These are phyloP conservation scores for Hemibagrus wyckioides DNA, from an alignment of 2,113 vertebrate genomes.

Conservation along the genomic window DNA sequence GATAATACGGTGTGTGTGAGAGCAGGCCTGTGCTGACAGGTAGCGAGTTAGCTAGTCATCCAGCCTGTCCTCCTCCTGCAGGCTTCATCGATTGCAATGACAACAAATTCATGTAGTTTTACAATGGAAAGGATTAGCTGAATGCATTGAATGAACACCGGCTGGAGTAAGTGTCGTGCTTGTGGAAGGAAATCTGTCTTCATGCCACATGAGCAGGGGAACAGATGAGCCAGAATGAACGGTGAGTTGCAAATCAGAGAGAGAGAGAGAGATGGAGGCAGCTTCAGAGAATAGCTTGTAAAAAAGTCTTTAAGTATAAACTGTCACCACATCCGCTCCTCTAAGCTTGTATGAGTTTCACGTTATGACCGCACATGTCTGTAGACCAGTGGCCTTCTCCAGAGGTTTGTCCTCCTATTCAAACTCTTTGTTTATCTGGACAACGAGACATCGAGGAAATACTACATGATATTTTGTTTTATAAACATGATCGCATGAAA, in stretches of 20 bases:
- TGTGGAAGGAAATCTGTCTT: conserved; percentile 17
- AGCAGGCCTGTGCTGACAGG: conserved; percentile 34
- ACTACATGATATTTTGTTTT: not conserved
- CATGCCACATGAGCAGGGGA: conserved; percentile 40
- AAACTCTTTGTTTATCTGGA: not conserved
- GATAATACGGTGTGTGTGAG: not conserved
- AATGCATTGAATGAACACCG: not conserved
- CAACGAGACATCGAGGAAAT: not conserved
- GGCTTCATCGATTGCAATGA: not conserved
- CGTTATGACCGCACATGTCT: not conserved
- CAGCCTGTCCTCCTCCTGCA: not conserved
- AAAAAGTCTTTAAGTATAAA: not conserved
- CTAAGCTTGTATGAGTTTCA: not conserved
- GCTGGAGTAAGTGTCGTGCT: not conserved
- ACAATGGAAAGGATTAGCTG: not conserved
- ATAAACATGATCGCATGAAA: not conserved
- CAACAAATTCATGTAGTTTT: not conserved
- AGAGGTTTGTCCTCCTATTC: not conserved
- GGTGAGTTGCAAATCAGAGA: conserved; percentile 71
- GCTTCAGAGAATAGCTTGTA: not conserved
- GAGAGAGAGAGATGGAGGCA: not conserved
- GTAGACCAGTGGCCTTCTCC: not conserved
- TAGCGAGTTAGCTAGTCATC: not conserved
- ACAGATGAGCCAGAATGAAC: conserved; percentile 73
- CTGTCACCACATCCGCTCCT: not conserved